These are phyloP conservation scores for Acrocephalus arundinaceus DNA, from an alignment of 2,113 vertebrate genomes.

Conservation along the genomic window DNA sequence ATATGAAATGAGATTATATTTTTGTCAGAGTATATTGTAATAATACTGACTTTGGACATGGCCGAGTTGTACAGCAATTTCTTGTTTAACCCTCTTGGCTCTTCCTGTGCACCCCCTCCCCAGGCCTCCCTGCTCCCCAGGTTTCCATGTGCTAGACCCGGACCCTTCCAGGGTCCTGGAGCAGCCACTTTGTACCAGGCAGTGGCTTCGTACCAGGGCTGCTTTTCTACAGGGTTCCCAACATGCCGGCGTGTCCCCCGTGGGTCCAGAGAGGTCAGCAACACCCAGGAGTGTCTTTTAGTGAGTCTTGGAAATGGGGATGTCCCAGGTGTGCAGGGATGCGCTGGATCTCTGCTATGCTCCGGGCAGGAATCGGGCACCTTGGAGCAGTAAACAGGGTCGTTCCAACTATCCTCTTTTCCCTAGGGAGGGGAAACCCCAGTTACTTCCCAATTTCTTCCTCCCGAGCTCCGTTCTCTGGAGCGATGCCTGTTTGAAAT, in stretches of 20 bases:
- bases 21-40: slow-evolving; percentile 84
- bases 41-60: slow-evolving; percentile 73
- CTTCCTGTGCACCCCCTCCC: neutral
- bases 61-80: slow-evolving; percentile 72
- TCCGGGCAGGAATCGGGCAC: neutral
- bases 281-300: neutral
- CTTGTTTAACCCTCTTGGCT: slow-evolving; percentile 24
- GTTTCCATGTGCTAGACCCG: neutral
- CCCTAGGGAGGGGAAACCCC: neutral
- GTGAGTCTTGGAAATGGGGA: neutral
- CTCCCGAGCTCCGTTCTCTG: neutral
- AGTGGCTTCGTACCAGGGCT: neutral
- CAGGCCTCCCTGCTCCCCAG: neutral
- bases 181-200: neutral
- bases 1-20: slow-evolving; percentile 83
- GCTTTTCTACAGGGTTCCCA: neutral
- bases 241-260: neutral
- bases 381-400: neutral
- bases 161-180: neutral
- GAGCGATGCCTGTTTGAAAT: neutral
- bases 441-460: accelerated
- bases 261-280: neutral
- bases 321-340: neutral
- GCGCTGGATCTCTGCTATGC: neutral
- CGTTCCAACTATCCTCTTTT: neutral